Evolutionary conservation across 2,888 invertebrate species (phyloP), one percentile per base, ranked within the genome.

Genomic region (Heliconius erato): DNA sequence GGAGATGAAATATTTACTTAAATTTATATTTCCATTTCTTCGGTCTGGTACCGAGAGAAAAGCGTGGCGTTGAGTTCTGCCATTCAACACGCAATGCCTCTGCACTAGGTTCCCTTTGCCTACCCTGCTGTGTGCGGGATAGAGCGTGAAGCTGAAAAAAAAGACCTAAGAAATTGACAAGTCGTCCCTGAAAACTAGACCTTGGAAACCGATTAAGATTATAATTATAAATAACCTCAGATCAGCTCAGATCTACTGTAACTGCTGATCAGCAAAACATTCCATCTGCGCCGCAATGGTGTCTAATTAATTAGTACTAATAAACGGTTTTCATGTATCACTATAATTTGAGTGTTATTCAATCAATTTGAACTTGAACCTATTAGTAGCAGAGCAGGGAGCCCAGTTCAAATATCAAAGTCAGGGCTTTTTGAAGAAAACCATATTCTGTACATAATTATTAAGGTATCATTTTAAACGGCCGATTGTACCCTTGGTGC

Each of bases 291-390:
- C n/a, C 3, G 35, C 54, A n/a, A 7, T n/a, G 16, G 59, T 14
- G 35, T 59, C 76, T 63, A 63, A 76, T 35, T 16, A 76, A 76
- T 35, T n/a, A 44, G 14, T 44, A 44, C 71, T 72, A 72, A 44
- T 44, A 44, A 44, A 72, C n/a, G 14, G 35, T 76, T 63, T 76
- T 32, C 35, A 59, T 63, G 59, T 76, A 63, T 63, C 59, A 59
- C n/a, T 35, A 32, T n/a, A 32, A 63, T 76, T 76, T 63, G 32
- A 63, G 76, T n/a, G 11, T 71, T 59, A 63, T 35, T 74, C 12
- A 59, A 32, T 74, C 54, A 59, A 74, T 76, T 35, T 76, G 76
- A 76, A 76, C 76, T 76, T 76, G 76, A 76, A 59, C 76, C 59
- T 23, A 59, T 76, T 63, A 76, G 59, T 35, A 63, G n/a, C 35